Evolutionary conservation across 2,797 vertebrate genomes (phyloP), one percentile per base, ranked within the genome.

Genomic region (Manis javanica): DNA sequence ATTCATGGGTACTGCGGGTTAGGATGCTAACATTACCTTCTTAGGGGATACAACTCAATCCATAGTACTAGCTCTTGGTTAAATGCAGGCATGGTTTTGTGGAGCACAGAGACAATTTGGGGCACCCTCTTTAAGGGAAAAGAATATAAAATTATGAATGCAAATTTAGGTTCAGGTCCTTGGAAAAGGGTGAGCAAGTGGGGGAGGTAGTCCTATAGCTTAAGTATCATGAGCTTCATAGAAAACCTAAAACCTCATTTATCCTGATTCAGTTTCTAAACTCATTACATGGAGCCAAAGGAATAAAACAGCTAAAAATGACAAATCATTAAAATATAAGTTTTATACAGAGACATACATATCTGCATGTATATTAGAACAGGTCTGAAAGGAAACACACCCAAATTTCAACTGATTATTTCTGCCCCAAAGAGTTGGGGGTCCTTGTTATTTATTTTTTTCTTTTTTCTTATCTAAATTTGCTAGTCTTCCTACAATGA

Each of bases 301-400:
- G 31, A 53, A 86, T 5, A 31, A 55, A 66, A 59, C 49, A 51
- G 77, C 66, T 71, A 31, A 24, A 77, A 37, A 81, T 2, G n/a
- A 49, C 15, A 55, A 49, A 51, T 15, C n/a, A 34, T 19, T 29
- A 18, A 63, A 72, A 37, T 31, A 8, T 16, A 51, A 8, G 21
- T 57, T 31, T 31, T 26, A 9, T 2, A 16, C 0, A 5, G 15
- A 31, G 68, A 34, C 9, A 4, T 2, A 29, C 10, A 3, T 7
- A 9, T 29, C 79, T 2, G 6, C 51, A 1, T 2, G 19, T 6
- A 3, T 26, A 34, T 53, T 31, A 74, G 46, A 39, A 49, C 21
- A 37, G 12, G 8, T 49, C 55, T 29, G 15, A 15, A 51, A 37
- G 31, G 34, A 79, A 57, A 24, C 26, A 7, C 10, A 42, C 46